Base-by-base conservation (phyloP, 2,888 invertebrate species). In the Eupithecia inturbata region DNA sequence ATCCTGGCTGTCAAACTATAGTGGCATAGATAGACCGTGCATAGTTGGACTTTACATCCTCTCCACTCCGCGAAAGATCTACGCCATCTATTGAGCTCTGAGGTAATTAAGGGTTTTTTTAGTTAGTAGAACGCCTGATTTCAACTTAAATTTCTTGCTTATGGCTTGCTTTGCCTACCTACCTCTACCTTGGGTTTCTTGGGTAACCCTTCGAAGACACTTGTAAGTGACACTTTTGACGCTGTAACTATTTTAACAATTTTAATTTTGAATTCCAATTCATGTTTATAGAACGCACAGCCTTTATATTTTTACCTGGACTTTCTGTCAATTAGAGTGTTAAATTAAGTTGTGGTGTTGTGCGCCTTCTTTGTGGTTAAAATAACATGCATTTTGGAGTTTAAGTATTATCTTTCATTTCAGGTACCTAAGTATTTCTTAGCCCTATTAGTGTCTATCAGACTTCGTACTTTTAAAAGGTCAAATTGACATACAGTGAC, bases 261-360 rank as follows among this genome's bases (percentile, higher is more conserved):
- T 49, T 49, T 49, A 49, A n/a, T 49, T 53, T 53, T n/a, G 6
- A 22, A 22, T 53, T n/a, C 49, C 49, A 22, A 53, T 53, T 53
- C 26, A 22, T 26, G 22, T 26, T 57, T 57, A 1, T 57, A 53
- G n/a, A 26, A 26, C 26, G 9, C 57, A 26, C 26, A 26, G 4
- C 5, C 3, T 45, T 36, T 66, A 26, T 26, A n/a, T 22, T 36
- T 36, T 64, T 39, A 64, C 36, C 22, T 64, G 64, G 22, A 39
- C 41, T 60, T 71, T 49, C n/a, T 62, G 67, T 68, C 45, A 57
- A 53, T 63, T 63, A 39, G 4, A 39, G 62, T 28, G 12, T 26
- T n/a, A 62, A 28, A 39, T 69, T 66, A 41, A 66, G 39, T 26
- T 7, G 39, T 19, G 12, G 39, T 41, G 39, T n/a, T n/a, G 22